Evolutionary conservation across 2,797 vertebrate species (phyloP).

Genomic region (Anguilla marmorata): DNA sequence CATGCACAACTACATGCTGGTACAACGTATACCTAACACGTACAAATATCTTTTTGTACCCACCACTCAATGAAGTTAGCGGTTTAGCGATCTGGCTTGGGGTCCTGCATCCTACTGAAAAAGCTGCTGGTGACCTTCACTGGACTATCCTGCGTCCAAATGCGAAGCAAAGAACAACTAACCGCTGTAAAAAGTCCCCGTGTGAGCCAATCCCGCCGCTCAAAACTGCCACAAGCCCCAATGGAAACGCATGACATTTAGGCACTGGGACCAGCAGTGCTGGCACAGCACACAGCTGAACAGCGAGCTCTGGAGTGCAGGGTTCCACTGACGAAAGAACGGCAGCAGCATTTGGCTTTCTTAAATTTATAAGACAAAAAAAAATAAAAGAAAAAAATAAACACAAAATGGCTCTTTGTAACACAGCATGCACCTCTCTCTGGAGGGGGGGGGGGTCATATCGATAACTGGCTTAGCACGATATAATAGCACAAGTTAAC

Average conservation of each 20-base stretch:
- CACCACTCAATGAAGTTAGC: background rate
- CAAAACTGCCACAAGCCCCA: constrained; percentile 36
- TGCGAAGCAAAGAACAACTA: background rate
- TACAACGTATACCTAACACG: background rate
- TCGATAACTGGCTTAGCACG: constrained; percentile 47
- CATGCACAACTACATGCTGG: background rate
- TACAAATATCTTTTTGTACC: background rate
- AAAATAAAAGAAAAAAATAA: constrained; percentile 40
- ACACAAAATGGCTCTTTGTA: constrained; percentile 39
- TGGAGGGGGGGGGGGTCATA: constrained; percentile 47
- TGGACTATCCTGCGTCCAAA: background rate
- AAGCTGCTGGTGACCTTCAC: background rate
- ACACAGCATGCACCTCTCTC: constrained; percentile 44
- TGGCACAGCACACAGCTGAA: background rate
- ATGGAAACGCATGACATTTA: constrained; percentile 28
- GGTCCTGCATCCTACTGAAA: background rate
- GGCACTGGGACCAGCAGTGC: constrained; percentile 37
- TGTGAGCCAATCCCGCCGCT: constrained; percentile 36
- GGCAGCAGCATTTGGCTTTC: constrained; percentile 55
- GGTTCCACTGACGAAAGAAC: constrained; percentile 41
- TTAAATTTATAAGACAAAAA: constrained; percentile 38
- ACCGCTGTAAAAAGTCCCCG: background rate
- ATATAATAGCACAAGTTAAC: constrained; percentile 45
- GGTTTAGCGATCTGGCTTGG: background rate
- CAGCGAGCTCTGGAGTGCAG: background rate